These are phyloP conservation scores for Carassius carassius DNA, from an alignment of 2,113 vertebrate genomes.

Conservation along the genomic window DNA sequence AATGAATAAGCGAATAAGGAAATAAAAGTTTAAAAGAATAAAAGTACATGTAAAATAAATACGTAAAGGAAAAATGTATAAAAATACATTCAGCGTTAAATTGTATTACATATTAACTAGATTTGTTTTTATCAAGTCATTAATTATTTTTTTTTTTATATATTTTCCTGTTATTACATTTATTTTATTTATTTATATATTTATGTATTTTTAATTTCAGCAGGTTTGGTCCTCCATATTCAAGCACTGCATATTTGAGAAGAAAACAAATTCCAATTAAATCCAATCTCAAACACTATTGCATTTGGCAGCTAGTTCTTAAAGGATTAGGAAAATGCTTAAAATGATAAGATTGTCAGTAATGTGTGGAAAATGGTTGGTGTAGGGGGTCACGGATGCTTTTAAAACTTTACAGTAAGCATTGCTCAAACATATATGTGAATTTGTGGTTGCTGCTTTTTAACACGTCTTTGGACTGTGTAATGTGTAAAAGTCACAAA, in stretches of 20 bases:
- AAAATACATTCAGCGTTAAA: no score
- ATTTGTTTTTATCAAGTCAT: no score
- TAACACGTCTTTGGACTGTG: constrained; percentile 4
- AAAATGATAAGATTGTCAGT: background rate
- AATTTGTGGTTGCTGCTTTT: constrained; percentile 5
- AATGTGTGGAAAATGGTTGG: constrained; percentile 10
- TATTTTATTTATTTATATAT: no score
- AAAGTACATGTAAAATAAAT: no score
- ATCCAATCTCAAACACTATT: background rate
- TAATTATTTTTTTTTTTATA: no score
- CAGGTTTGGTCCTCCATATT: no score
- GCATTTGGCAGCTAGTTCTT: background rate
- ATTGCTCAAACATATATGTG: background rate
- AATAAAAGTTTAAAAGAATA: no score
- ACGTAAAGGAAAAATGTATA: no score
- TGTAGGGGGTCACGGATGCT: background rate
- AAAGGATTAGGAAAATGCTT: constrained; percentile 11
- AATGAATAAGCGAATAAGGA: no score
- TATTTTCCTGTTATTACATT: no score
- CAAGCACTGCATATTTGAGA: background rate
- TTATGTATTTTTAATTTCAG: no score
- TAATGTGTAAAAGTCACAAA: background rate
- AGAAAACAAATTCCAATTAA: constrained; percentile 17
- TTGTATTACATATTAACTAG: no score
- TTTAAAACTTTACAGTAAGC: background rate